These are phyloP conservation scores for Discoglossus pictus DNA, from an alignment of 2,797 vertebrate species.

Conservation along the genomic window DNA sequence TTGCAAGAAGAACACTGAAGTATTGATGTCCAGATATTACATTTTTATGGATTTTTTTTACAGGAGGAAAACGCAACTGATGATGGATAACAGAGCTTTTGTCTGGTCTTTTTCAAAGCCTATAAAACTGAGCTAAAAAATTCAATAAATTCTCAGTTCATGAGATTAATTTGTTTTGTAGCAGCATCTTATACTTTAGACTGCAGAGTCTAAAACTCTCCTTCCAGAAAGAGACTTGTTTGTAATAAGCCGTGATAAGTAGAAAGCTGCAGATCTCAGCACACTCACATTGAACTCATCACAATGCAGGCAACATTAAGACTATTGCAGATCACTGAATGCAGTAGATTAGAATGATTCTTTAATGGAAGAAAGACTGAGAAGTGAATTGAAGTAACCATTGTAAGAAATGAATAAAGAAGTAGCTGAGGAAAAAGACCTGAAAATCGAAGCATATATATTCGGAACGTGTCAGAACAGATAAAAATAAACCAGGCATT, in stretches of 20 bases:
- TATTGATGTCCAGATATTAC: constrained; percentile 50
- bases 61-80: constrained; percentile 40
- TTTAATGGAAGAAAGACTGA: too few relatives aligned
- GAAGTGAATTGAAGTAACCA: too few relatives aligned
- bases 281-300: constrained; percentile 15
- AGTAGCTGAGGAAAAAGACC: too few relatives aligned
- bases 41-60: constrained; percentile 51
- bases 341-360: constrained; percentile 2
- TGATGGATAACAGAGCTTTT: constrained; percentile 51
- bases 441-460: too few relatives aligned
- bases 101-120: constrained; percentile 46
- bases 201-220: constrained; percentile 14
- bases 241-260: constrained; percentile 37
- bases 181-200: constrained; percentile 43
- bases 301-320: constrained; percentile 32
- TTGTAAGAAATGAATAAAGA: too few relatives aligned
- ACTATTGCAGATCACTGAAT: constrained; percentile 22
- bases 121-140: constrained; percentile 48
- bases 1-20: constrained; percentile 44
- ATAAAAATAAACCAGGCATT: too few relatives aligned
- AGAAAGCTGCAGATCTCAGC: constrained; percentile 38
- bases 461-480: too few relatives aligned
- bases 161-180: constrained; percentile 50
- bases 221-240: constrained; percentile 27
- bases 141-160: constrained; percentile 49